Percentiles rank a stretch among this genome's conserved stretches.
Evolutionary conservation across 53 echinoderm and acorn worm species (phyloP).

Genomic region (Apostichopus leukothele): DNA sequence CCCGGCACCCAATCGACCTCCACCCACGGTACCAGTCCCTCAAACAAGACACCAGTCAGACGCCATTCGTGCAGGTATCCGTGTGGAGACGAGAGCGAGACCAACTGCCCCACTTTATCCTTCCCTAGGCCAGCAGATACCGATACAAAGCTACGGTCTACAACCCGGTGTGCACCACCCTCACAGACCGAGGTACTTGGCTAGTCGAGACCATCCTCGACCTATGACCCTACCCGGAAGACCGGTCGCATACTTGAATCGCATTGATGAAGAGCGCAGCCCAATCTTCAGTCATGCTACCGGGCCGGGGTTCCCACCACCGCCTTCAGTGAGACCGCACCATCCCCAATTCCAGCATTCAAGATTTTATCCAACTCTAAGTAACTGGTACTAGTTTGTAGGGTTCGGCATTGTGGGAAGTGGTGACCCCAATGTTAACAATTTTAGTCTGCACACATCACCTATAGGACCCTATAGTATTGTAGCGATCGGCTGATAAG

Average conservation of each 20-base stretch:
- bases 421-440: no score
- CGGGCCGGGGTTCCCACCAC: not conserved
- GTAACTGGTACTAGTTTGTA: not conserved
- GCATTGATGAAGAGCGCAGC: not conserved
- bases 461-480: no score
- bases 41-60: not conserved
- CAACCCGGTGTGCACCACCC: slow-evolving; percentile 11
- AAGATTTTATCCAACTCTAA: not conserved
- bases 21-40: slow-evolving; percentile 5
- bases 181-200: not conserved
- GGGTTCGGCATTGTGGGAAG: no score
- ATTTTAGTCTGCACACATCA: no score
- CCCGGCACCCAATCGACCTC: not conserved
- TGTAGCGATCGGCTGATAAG: no score
- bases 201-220: not conserved
- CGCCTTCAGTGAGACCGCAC: not conserved
- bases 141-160: slow-evolving; percentile 5
- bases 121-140: not conserved
- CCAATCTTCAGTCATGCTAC: not conserved
- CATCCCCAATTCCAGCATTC: not conserved
- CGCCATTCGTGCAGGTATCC: no score
- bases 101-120: not conserved
- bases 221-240: not conserved
- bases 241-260: slow-evolving; percentile 18
- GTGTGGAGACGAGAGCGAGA: not conserved